These are phyloP conservation scores for Tarsius wallacei DNA, from an alignment of 2,797 vertebrate species.

Conservation along the genomic window DNA sequence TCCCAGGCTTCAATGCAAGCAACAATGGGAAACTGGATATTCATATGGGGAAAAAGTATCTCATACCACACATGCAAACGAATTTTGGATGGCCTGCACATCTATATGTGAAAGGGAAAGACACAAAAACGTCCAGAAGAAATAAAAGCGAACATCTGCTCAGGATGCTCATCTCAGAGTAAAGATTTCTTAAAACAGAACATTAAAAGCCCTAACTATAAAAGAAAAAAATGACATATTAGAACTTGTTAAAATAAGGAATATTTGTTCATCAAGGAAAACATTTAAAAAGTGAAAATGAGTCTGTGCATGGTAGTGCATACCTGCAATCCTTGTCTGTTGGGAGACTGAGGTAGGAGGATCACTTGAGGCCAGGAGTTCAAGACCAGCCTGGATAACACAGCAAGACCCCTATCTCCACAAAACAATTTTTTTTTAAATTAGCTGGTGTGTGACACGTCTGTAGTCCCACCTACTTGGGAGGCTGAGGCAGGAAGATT, in stretches of 20 bases:
- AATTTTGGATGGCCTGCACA: too few relatives aligned
- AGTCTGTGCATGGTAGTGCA: too few relatives aligned
- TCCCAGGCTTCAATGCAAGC: rapidly evolving
- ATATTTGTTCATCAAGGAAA: neutral
- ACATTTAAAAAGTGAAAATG: neutral
- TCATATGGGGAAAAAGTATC: neutral
- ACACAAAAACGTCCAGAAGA: neutral
- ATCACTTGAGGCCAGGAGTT: too few relatives aligned
- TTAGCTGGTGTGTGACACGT: too few relatives aligned
- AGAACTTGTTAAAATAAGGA: neutral
- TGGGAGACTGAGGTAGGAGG: too few relatives aligned
- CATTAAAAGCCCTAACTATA: neutral
- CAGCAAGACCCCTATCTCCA: too few relatives aligned
- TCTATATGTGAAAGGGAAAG: neutral
- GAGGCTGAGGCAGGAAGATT: too few relatives aligned
- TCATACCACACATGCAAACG: neutral
- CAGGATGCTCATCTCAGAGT: neutral
- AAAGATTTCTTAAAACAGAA: neutral
- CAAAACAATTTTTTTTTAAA: too few relatives aligned
- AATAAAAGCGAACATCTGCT: neutral
- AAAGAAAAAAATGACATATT: neutral
- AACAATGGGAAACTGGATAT: too few relatives aligned
- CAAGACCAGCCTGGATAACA: too few relatives aligned
- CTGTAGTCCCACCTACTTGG: too few relatives aligned
- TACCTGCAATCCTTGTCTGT: too few relatives aligned